Percentiles rank a stretch among this genome's conserved stretches.
Conservation (phyloP, 2,797 vertebrate genomes). For the Pygocentrus nattereri region DNA sequence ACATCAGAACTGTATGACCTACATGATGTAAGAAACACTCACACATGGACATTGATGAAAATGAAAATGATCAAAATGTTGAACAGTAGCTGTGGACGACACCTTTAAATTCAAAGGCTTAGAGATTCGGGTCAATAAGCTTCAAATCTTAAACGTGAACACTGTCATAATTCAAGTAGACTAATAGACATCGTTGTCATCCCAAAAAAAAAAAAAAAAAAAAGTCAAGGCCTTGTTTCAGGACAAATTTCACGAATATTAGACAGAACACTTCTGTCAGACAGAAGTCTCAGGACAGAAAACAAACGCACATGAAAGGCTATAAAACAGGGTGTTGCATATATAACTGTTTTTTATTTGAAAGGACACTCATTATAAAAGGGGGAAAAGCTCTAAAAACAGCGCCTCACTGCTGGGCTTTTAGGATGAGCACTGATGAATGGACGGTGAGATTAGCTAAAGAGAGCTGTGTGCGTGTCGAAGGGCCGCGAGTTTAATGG, state of each 20-base stretch:
- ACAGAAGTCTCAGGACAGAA: constrained; percentile 13
- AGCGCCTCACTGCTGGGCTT: background rate
- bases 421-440: constrained; percentile 50
- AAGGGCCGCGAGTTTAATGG: constrained; percentile 60
- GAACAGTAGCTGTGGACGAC: background rate
- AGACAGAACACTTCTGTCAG: constrained; percentile 37
- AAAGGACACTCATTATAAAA: constrained; percentile 69
- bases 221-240: constrained; percentile 69
- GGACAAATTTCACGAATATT: constrained; percentile 56
- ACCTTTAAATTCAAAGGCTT: background rate
- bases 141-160: constrained; percentile 12
- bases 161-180: constrained; percentile 8
- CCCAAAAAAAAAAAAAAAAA: constrained; percentile 66
- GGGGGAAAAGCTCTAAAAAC: constrained; percentile 42
- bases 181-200: constrained; percentile 8
- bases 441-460: constrained; percentile 38
- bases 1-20: background rate
- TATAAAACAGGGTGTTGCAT: constrained; percentile 73
- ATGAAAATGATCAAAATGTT: background rate
- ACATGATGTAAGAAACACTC: background rate
- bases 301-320: constrained; percentile 3
- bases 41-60: background rate
- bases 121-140: background rate
- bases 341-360: constrained; percentile 73
- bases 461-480: constrained; percentile 17